Conservation (phyloP, 2,888 invertebrate genomes). For the Drosophila infuscata region DNA sequence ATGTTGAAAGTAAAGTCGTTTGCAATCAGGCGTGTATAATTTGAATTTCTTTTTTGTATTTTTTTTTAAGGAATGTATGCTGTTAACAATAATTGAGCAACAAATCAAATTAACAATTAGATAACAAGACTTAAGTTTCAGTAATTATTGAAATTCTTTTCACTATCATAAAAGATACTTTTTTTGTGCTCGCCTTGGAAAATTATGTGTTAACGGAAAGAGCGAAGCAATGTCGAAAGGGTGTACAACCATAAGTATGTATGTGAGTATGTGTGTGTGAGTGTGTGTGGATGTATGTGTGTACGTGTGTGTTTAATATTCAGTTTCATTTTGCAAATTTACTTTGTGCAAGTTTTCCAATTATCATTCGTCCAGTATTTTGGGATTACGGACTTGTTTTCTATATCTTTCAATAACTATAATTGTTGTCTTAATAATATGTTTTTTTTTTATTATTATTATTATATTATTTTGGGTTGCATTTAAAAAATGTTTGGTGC, state of each 20-base stretch:
- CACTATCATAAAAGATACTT: constrained; percentile 17
- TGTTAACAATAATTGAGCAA: constrained; percentile 70
- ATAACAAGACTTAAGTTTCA: constrained; percentile 43
- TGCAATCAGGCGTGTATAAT: constrained; percentile 27
- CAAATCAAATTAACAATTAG: constrained; percentile 56
- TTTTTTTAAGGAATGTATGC: constrained; percentile 6
- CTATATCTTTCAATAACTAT: constrained; percentile 53
- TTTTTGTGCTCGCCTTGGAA: constrained; percentile 16
- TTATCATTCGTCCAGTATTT: constrained; percentile 37
- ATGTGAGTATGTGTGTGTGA: constrained; percentile 32
- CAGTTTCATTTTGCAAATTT: constrained; percentile 37
- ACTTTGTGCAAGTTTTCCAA: constrained; percentile 53
- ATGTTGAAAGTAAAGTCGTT: constrained; percentile 11
- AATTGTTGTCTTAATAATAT: constrained; percentile 48
- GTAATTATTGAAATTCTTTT: constrained; percentile 35
- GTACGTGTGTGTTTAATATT: constrained; percentile 35
- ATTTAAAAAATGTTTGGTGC: constrained; percentile 58
- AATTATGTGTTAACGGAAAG: constrained; percentile 31
- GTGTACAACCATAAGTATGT: constrained; percentile 75
- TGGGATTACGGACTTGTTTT: constrained; percentile 51
- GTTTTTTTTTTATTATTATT: constrained; percentile 21
- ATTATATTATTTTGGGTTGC: constrained; percentile 41
- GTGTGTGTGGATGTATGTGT: constrained; percentile 29
- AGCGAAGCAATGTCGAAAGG: constrained; percentile 24
- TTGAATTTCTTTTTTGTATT: neutral